Conservation (phyloP, 2,888 invertebrate genomes). For the Lymantria dispar region DNA sequence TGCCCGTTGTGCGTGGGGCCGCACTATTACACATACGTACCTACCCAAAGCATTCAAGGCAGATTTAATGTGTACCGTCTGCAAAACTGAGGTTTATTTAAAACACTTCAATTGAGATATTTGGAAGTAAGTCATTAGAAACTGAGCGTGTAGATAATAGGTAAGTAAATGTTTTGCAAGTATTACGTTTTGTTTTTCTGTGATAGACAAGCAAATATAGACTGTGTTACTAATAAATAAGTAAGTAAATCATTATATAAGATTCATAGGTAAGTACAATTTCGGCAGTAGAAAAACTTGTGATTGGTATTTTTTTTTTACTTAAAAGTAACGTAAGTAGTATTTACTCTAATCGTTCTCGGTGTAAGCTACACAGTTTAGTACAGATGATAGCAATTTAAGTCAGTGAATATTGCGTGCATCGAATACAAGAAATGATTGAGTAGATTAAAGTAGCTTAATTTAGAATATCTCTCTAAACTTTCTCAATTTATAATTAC, state of each 20-base stretch:
- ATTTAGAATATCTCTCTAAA: constrained; percentile 21
- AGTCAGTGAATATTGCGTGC: constrained; percentile 18
- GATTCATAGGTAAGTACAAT: not conserved
- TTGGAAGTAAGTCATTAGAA: constrained; percentile 32
- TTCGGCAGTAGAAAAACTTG: constrained; percentile 1
- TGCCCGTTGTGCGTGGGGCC: constrained; percentile 58
- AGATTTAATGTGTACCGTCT: constrained; percentile 28
- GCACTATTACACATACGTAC: constrained; percentile 30
- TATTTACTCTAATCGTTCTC: constrained; percentile 7
- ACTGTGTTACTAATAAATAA: constrained; percentile 8
- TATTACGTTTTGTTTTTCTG: constrained; percentile 13
- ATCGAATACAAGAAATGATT: constrained; percentile 23
- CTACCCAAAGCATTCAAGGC: constrained; percentile 2
- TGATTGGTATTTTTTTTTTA: not conserved
- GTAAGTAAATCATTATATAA: not conserved
- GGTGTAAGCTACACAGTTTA: constrained; percentile 5
- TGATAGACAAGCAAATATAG: constrained; percentile 3
- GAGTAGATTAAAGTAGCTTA: constrained; percentile 22
- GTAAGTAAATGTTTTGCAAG: constrained; percentile 18
- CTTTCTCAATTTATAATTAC: constrained; percentile 34
- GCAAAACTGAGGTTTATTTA: constrained; percentile 33
- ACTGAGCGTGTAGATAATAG: constrained; percentile 26
- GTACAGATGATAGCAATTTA: constrained; percentile 23
- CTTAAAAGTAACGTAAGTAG: not conserved
- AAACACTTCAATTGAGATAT: constrained; percentile 28